phyloP scores from a whole-genome alignment of 1,140 invertebrate genomes.

The Maniola jurtina region DNA sequence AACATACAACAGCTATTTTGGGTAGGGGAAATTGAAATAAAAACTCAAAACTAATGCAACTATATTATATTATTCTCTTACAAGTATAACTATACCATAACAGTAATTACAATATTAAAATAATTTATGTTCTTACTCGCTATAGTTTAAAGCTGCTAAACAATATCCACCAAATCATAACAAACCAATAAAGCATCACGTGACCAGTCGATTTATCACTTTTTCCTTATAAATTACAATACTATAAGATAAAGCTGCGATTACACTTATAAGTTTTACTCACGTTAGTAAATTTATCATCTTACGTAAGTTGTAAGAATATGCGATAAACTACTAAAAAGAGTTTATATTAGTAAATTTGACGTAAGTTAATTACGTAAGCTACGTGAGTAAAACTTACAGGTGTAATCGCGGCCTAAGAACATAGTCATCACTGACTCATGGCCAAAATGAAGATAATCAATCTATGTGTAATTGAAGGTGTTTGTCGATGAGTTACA shows the following conservation, averaged over 20 bases:
- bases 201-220: slow-evolving; percentile 66
- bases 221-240: slow-evolving; percentile 21
- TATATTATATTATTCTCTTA: slow-evolving; percentile 56
- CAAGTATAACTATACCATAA: slow-evolving; percentile 49
- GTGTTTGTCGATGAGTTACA: too few species aligned
- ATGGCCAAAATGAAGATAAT: too few species aligned
- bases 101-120: slow-evolving; percentile 46
- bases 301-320: too few species aligned
- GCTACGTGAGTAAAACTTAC: too few species aligned
- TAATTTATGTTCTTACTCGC: slow-evolving; percentile 47
- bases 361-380: too few species aligned
- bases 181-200: slow-evolving; percentile 48
- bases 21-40: slow-evolving; percentile 16
- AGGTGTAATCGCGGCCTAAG: too few species aligned
- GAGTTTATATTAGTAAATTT: too few species aligned
- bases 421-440: too few species aligned
- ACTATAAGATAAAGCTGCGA: background rate
- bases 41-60: slow-evolving; percentile 29
- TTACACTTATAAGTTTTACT: too few species aligned
- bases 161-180: slow-evolving; percentile 36
- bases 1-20: background rate
- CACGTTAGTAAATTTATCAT: too few species aligned
- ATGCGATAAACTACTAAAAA: too few species aligned
- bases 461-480: too few species aligned
- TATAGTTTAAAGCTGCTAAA: slow-evolving; percentile 60